phyloP scores from a whole-genome alignment of 37 sponge, comb jelly and placozoan genomes.

The Haliclona indistincta region DNA sequence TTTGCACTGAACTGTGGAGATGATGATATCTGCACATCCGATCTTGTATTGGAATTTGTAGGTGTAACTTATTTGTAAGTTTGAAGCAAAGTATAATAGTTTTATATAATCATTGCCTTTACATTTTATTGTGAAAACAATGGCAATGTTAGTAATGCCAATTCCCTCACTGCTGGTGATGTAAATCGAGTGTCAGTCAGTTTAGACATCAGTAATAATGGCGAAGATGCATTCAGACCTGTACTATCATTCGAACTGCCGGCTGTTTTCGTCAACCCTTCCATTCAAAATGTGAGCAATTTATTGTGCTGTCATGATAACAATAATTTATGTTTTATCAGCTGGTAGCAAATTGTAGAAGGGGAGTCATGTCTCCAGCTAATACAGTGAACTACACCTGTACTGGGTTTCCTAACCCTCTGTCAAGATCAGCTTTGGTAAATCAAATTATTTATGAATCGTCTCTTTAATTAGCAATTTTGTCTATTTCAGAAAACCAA shows the following conservation, averaged over 20 bases:
- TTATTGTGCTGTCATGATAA: too few relatives aligned
- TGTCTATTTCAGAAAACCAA: too few relatives aligned
- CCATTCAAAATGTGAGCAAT: too few relatives aligned
- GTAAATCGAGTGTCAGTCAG: background rate
- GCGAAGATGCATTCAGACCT: background rate
- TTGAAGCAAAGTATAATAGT: background rate
- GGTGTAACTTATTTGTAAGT: conserved; percentile 10
- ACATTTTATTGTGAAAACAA: background rate
- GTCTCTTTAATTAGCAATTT: too few relatives aligned
- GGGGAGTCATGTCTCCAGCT: too few relatives aligned
- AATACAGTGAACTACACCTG: too few relatives aligned
- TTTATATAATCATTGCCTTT: background rate
- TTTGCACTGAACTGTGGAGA: background rate
- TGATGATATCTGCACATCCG: background rate
- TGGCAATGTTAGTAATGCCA: background rate
- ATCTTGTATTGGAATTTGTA: background rate
- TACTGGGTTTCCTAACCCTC: too few relatives aligned
- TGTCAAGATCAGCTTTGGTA: too few relatives aligned
- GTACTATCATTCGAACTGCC: background rate
- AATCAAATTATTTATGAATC: too few relatives aligned
- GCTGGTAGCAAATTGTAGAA: too few relatives aligned
- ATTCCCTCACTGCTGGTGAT: background rate
- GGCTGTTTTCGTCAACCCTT: background rate
- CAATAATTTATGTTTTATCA: too few relatives aligned
- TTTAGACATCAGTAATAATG: background rate